Base-by-base conservation (phyloP, 2,797 vertebrate genomes). In the Novumbra hubbsi region DNA sequence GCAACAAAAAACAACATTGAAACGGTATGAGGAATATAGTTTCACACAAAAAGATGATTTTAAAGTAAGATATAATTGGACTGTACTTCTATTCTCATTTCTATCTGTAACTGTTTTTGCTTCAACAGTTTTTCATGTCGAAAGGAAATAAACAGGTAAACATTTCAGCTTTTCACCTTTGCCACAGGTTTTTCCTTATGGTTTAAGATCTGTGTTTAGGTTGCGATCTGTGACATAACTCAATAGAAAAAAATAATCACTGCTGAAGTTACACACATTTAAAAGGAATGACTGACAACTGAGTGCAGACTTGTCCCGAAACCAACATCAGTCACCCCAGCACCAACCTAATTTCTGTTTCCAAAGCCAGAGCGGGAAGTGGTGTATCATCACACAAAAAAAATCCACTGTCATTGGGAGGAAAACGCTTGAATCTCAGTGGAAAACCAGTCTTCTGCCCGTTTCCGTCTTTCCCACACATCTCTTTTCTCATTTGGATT, bases 381-480 rank as follows among this genome's bases (percentile, higher is more conserved):
- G 60, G 52, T 30, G 71, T 50, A 64, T 78, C 45, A 41, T 11
- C 1, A 19, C 28, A 80, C 73, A 30, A 84, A 63, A 75, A 76
- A 72, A 49, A 80, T 74, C 71, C 69, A 32, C 45, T 76, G 73
- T 71, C 63, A 41, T 60, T 72, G 76, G 60, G 76, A 86, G 88
- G 88, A 88, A 89, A 91, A 86, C 79, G 68, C 83, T 45, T 45
- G 7, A 45, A 69, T 86, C 84, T 83, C 80, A 76, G 72, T 84
- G 74, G 68, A 67, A 86, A 81, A 77, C 88, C 86, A 88, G 84
- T 68, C 81, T 84, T 88, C 84, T 76, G 82, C 83, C 81, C 0
- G 70, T 78, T 88, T 89, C 89, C 86, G 83, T 73, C 12, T 62
- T 90, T 91, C 84, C 83, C 87, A 87, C 86, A 85, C 34, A 75